Evolutionary conservation across 2,888 invertebrate genomes (phyloP).

Genomic region (Brachycybe producta): DNA sequence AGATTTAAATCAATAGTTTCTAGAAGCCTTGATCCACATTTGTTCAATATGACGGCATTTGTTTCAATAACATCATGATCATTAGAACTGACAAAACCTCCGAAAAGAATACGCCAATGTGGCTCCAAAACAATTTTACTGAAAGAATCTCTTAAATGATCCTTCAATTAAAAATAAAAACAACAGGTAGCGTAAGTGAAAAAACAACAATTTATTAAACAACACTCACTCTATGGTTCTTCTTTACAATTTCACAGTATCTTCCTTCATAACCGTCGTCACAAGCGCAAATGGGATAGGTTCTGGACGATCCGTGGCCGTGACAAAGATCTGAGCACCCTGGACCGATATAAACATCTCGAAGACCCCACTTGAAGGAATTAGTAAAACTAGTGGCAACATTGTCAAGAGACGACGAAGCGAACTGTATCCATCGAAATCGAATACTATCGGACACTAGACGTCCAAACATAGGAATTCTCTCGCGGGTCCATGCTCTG

Average conservation of each 20-base stretch:
- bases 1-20: constrained; percentile 32
- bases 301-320: constrained; percentile 32
- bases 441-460: constrained; percentile 19
- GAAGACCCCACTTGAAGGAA: constrained; percentile 20
- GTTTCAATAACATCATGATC: constrained; percentile 30
- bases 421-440: constrained; percentile 32
- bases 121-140: constrained; percentile 25
- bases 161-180: constrained; percentile 24
- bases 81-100: constrained; percentile 28
- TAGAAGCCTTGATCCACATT: constrained; percentile 28
- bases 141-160: constrained; percentile 31
- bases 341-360: constrained; percentile 30
- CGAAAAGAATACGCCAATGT: constrained; percentile 30
- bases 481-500: constrained; percentile 19
- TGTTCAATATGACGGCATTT: constrained; percentile 29
- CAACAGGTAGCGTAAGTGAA: neutral
- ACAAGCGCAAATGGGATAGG: constrained; percentile 30
- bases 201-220: neutral
- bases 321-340: constrained; percentile 33
- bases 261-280: constrained; percentile 27
- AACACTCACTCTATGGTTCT: neutral
- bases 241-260: constrained; percentile 6
- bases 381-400: too few relatives aligned
- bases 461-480: constrained; percentile 18
- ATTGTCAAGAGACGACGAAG: too few relatives aligned